Evolutionary conservation across 1,140 invertebrate genomes (phyloP).

Genomic region (Drosophila paulistorum): DNA sequence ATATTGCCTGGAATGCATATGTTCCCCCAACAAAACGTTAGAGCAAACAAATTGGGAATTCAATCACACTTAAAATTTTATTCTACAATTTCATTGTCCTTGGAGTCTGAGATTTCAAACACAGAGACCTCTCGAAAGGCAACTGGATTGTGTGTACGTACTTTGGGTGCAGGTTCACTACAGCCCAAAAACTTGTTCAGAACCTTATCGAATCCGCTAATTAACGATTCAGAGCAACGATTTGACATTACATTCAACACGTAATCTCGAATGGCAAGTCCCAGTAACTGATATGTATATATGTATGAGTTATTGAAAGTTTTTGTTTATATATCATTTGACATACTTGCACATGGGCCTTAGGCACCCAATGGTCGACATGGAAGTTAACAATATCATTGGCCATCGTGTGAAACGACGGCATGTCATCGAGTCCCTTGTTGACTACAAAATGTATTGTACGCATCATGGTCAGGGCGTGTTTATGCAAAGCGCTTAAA

Average conservation of each 20-base stretch:
- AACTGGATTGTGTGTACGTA: neutral
- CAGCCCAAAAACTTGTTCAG: neutral
- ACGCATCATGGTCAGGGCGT: conserved; percentile 8
- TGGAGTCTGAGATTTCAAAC: neutral
- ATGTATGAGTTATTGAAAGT: too few species aligned
- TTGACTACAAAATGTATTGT: neutral
- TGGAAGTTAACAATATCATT: neutral
- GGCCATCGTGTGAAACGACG: neutral
- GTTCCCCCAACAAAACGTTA: too few species aligned
- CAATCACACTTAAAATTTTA: neutral
- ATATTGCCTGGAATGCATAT: too few species aligned
- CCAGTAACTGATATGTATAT: neutral
- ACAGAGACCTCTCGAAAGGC: neutral
- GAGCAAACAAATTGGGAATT: too few species aligned
- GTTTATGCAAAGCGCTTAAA: neutral
- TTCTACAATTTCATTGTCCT: neutral
- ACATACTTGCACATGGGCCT: neutral
- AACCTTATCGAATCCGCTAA: conserved; percentile 6
- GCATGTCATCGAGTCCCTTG: neutral
- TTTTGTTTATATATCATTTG: too few species aligned
- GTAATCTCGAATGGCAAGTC: neutral
- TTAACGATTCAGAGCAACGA: neutral
- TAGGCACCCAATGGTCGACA: neutral
- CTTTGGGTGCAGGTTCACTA: neutral
- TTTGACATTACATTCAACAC: conserved; percentile 2